Conservation (phyloP, 2,113 vertebrate species). For the Myotis davidii region DNA sequence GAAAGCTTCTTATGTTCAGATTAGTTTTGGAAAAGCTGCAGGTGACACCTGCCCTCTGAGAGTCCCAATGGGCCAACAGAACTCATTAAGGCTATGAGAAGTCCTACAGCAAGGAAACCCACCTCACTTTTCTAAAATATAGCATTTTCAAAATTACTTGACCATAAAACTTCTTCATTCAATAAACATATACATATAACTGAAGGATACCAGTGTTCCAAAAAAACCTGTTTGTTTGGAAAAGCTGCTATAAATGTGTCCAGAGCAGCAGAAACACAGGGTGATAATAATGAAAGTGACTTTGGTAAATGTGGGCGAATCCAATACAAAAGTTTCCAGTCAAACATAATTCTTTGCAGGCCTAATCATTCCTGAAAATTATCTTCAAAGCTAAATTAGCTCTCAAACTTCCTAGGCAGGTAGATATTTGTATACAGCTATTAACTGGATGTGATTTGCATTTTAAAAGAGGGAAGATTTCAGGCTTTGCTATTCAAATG, state of each 20-base stretch:
- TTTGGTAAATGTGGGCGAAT: not conserved
- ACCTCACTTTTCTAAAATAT: not conserved
- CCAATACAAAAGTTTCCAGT: constrained; percentile 20
- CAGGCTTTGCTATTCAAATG: not conserved
- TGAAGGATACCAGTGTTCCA: not conserved
- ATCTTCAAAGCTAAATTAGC: constrained; percentile 62
- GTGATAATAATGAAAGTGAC: not conserved
- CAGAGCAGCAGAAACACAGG: not conserved
- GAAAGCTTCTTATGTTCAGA: not conserved
- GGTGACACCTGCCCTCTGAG: not conserved
- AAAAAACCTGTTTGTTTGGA: not conserved
- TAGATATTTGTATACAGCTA: constrained; percentile 53
- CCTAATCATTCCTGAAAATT: constrained; percentile 54
- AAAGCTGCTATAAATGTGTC: not conserved
- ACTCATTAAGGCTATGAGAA: not conserved
- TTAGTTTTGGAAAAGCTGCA: not conserved
- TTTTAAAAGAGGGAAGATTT: constrained; percentile 55
- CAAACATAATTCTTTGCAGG: constrained; percentile 18
- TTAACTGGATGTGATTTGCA: constrained; percentile 25
- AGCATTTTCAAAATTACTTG: constrained; percentile 24
- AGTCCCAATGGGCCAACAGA: not conserved
- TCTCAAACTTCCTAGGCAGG: constrained; percentile 60
- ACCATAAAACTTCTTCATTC: not conserved
- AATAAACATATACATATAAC: not conserved
- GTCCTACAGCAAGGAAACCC: not conserved